phyloP scores from a whole-genome alignment of 2,797 vertebrate species.

The Rhyacichthys aspro region DNA sequence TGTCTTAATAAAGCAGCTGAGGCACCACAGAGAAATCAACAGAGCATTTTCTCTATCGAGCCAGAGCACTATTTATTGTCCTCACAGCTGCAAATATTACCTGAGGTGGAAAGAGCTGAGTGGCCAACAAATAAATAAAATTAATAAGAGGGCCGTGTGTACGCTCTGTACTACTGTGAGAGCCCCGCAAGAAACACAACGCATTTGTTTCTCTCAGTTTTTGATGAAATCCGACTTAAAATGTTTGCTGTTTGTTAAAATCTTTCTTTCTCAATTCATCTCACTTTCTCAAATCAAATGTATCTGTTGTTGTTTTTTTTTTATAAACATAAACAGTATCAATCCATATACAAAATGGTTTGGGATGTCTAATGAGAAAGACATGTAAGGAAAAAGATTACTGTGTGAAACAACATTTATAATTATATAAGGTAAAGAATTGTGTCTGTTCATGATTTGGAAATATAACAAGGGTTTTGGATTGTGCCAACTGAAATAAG shows the following conservation, averaged over 20 bases:
- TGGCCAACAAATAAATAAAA: slow-evolving; percentile 44
- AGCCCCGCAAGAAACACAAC: slow-evolving; percentile 20
- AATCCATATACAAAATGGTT: no score
- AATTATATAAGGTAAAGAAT: no score
- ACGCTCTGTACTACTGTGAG: slow-evolving; percentile 1
- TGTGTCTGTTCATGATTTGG: no score
- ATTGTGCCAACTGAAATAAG: not conserved
- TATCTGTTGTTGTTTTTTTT: no score
- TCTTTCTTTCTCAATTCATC: no score
- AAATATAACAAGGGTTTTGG: not conserved
- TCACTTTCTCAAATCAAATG: no score
- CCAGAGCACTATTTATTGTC: slow-evolving; percentile 52
- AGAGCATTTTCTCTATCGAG: slow-evolving; percentile 49
- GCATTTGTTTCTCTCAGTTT: not conserved
- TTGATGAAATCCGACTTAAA: no score
- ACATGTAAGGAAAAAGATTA: no score
- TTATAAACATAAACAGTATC: no score
- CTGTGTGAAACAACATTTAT: no score
- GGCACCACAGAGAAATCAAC: slow-evolving; percentile 62
- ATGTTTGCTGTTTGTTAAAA: no score
- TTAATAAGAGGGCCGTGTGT: slow-evolving; percentile 35
- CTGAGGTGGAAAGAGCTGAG: slow-evolving; percentile 54
- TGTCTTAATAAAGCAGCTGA: slow-evolving; percentile 53
- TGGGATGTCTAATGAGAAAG: no score
- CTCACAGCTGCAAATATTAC: slow-evolving; percentile 38